phyloP scores from a whole-genome alignment of 2,113 vertebrate genomes.

The Nansenia antarctica region DNA sequence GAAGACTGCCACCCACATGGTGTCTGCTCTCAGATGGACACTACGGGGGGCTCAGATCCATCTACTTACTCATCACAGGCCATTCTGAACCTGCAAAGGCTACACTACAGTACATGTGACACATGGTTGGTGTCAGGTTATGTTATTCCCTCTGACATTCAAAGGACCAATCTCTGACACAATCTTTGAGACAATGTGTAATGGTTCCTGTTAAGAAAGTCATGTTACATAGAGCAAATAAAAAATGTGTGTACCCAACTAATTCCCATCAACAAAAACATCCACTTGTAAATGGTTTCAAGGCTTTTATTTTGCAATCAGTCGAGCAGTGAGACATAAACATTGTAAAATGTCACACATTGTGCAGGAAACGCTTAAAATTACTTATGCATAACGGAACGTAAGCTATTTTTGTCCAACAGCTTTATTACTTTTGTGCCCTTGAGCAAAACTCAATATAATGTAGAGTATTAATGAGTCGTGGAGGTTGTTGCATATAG shows the following conservation, averaged over 20 bases:
- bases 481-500: background rate
- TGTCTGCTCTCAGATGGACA: slow-evolving; percentile 48
- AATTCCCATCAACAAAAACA: background rate
- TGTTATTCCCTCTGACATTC: slow-evolving; percentile 45
- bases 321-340: background rate
- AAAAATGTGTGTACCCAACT: background rate
- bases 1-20: slow-evolving; percentile 52
- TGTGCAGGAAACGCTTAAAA: background rate
- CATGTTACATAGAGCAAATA: background rate
- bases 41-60: background rate
- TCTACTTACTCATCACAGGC: background rate
- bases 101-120: slow-evolving; percentile 49
- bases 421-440: background rate
- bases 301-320: background rate
- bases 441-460: background rate
- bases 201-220: background rate
- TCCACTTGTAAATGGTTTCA: background rate
- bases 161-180: slow-evolving; percentile 19
- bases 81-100: slow-evolving; percentile 24
- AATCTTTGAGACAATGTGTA: background rate
- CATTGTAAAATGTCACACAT: background rate
- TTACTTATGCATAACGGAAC: background rate
- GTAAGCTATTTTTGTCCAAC: slow-evolving; percentile 7
- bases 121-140: slow-evolving; percentile 50
- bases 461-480: background rate